phyloP scores from a whole-genome alignment of 2,113 vertebrate species.

The Rhinolophus ferrumequinum region DNA sequence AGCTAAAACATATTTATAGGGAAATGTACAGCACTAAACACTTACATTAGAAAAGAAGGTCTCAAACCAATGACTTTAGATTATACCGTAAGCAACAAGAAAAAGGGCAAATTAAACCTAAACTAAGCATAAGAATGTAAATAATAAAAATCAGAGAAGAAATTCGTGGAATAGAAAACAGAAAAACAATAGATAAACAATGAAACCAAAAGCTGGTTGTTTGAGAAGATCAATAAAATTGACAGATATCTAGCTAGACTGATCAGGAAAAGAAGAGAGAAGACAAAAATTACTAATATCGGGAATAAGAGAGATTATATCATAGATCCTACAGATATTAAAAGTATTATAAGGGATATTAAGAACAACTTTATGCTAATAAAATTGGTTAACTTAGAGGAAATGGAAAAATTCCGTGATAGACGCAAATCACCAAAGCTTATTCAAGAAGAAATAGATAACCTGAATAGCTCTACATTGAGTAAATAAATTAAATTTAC shows the following conservation, averaged over 20 bases:
- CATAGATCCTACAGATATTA: neutral
- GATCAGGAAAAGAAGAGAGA: neutral
- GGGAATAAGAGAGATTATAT: neutral
- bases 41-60: neutral
- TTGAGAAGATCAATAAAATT: neutral
- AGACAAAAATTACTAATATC: constrained; percentile 1
- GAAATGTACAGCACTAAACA: constrained; percentile 12
- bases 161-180: neutral
- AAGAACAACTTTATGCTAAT: neutral
- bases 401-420: neutral
- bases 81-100: neutral
- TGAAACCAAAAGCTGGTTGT: neutral
- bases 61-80: neutral
- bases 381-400: neutral
- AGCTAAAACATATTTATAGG: neutral
- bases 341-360: constrained; percentile 18
- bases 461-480: neutral
- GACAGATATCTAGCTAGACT: neutral
- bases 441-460: neutral
- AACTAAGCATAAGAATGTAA: constrained; percentile 15
- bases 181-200: constrained; percentile 17
- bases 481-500: neutral
- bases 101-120: constrained; percentile 7
- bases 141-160: neutral
- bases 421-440: neutral